Percentiles rank a stretch among this genome's conserved stretches.
Conservation (phyloP, 2,797 vertebrate genomes). For the Echeneis naucrates region DNA sequence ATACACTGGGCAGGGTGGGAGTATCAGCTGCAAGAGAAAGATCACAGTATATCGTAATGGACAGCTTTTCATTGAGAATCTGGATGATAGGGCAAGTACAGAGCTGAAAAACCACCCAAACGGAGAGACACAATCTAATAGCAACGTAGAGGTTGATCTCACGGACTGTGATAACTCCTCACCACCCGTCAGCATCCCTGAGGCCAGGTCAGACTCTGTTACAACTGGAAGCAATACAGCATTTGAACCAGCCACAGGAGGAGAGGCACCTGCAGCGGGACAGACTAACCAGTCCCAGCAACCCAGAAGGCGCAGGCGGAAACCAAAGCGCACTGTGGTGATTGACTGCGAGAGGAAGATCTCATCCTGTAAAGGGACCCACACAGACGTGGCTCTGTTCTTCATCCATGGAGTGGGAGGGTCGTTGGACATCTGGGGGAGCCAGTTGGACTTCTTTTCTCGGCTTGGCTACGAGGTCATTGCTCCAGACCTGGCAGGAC, state of each 20-base stretch:
- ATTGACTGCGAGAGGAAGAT: slow-evolving; percentile 94
- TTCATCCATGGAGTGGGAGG: slow-evolving; percentile 98
- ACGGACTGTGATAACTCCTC: slow-evolving; percentile 67
- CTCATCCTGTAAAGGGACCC: slow-evolving; percentile 90
- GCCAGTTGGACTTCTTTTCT: slow-evolving; percentile 96
- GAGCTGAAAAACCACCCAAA: slow-evolving; percentile 86
- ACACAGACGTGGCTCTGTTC: slow-evolving; percentile 92
- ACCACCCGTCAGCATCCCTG: slow-evolving; percentile 18
- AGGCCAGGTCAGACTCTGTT: slow-evolving; percentile 35
- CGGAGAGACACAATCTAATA: slow-evolving; percentile 71
- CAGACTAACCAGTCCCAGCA: slow-evolving; percentile 64
- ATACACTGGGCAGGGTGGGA: slow-evolving; percentile 66
- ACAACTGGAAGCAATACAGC: slow-evolving; percentile 48
- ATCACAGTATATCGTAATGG: slow-evolving; percentile 94
- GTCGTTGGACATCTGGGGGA: slow-evolving; percentile 96
- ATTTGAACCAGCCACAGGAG: slow-evolving; percentile 38
- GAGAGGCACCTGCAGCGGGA: slow-evolving; percentile 27
- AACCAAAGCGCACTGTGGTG: slow-evolving; percentile 91
- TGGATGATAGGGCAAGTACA: slow-evolving; percentile 83
- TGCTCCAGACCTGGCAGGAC: slow-evolving; percentile 92
- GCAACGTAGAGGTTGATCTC: slow-evolving; percentile 85
- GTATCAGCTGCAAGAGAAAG: slow-evolving; percentile 90
- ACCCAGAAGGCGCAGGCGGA: slow-evolving; percentile 79
- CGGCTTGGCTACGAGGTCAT: slow-evolving; percentile 95
- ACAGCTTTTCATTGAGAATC: slow-evolving; percentile 94